These are phyloP conservation scores for Cephalopterus ornatus DNA, from an alignment of 2,113 vertebrate species.

Conservation along the genomic window DNA sequence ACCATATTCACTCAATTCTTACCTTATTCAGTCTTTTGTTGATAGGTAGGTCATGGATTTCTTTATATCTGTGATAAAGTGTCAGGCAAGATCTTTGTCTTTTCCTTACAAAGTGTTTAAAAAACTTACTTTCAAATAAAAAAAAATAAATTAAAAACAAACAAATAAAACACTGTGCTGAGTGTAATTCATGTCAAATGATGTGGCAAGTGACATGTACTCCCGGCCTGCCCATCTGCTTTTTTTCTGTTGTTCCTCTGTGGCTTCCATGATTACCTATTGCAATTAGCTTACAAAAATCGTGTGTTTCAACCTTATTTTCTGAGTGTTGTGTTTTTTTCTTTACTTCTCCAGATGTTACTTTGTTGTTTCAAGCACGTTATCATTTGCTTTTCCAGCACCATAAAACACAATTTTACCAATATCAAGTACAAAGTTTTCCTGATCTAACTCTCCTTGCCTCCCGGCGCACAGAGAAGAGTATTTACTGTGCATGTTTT, in stretches of 20 bases:
- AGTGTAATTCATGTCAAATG: constrained; percentile 37
- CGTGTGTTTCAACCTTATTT: constrained; percentile 1
- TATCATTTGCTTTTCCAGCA: neutral
- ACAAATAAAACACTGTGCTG: neutral
- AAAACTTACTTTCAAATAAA: neutral
- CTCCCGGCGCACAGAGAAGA: neutral
- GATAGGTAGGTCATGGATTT: neutral
- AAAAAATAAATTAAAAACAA: neutral
- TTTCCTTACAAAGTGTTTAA: neutral
- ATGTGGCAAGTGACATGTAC: neutral
- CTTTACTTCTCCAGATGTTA: neutral
- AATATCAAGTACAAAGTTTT: neutral
- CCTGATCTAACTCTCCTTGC: neutral
- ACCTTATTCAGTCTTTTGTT: neutral
- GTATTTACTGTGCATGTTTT: neutral
- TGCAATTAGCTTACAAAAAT: constrained; percentile 27
- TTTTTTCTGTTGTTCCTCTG: constrained; percentile 33
- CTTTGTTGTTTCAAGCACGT: neutral
- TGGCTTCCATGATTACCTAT: constrained; percentile 10
- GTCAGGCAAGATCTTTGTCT: neutral
- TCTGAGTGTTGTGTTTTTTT: neutral
- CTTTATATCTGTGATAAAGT: constrained; percentile 11
- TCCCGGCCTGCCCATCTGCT: constrained; percentile 27
- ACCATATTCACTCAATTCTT: neutral
- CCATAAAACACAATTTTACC: neutral